Evolutionary conservation across 2,888 invertebrate species (phyloP), one percentile per base, ranked within the genome.

Genomic region (Saturnia japonica): DNA sequence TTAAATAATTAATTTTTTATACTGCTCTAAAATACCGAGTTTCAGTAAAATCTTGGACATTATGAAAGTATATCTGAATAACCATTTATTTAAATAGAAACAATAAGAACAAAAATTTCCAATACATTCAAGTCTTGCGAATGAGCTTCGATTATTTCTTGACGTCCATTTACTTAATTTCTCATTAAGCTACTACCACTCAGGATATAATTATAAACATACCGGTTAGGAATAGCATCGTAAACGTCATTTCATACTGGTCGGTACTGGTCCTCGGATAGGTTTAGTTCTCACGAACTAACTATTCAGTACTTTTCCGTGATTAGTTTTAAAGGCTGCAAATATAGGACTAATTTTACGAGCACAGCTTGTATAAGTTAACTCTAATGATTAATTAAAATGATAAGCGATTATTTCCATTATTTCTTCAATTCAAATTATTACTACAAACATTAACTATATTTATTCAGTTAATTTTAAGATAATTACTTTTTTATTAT

Each of bases 131-230:
- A 60, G 4, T 54, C 22, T 60, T 60, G 28, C 57, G 28, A 60
- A 25, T 12, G 28, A 60, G 14, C 28, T 4, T 25, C 57, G 6
- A 28, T 28, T 4, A 14, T 14, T 60, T 60, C 28, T 14, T 60
- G 25, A 54, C 22, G n/a, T 28, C 25, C 3, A 28, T 28, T 60
- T 28, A 28, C 57, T 60, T 14, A 60, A 60, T 60, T 60, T 60
- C 25, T 14, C 12, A 25, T 60, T 14, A 57, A 28, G 25, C 19
- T 51, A 43, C n/a, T 4, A 12, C 57, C 57, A 60, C 83, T 87
- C 88, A 89, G 88, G 88, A 87, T 86, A 89, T 91, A 91, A 91
- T 91, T 91, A 91, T 86, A 87, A 83, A 81, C 84, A 85, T 84
- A 81, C 80, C 80, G 83, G 83, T 87, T 83, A 80, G 64, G 70